Conservation (phyloP, 1,140 invertebrate species). For the Diprion similis region DNA sequence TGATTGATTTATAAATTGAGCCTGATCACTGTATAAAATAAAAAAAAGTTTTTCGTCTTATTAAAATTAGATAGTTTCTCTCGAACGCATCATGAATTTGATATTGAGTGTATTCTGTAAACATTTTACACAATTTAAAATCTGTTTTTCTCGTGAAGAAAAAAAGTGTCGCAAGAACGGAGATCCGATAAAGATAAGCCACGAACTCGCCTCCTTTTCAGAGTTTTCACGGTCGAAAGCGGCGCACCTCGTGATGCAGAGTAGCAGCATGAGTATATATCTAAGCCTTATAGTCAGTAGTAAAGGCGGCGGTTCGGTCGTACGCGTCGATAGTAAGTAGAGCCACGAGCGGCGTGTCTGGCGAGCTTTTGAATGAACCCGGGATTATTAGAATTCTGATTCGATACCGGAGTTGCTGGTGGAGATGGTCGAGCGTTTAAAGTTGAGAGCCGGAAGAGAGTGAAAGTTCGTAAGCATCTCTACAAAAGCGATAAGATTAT, state of each 20-base stretch:
- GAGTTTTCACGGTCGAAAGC: constrained; percentile 28
- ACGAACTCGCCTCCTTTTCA: neutral
- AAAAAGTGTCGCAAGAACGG: constrained; percentile 1
- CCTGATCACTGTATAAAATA: too few species aligned
- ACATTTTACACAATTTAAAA: too few species aligned
- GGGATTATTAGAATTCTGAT: constrained; percentile 45
- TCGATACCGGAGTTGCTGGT: constrained; percentile 32
- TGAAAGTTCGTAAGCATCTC: neutral
- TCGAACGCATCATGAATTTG: too few species aligned
- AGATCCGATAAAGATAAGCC: constrained; percentile 9
- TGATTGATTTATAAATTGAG: too few species aligned
- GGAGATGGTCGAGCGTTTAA: constrained; percentile 29
- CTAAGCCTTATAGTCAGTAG: too few species aligned
- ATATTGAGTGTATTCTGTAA: too few species aligned
- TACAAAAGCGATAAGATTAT: too few species aligned
- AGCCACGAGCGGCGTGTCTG: constrained; percentile 31
- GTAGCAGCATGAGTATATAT: constrained; percentile 1
- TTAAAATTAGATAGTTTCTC: too few species aligned
- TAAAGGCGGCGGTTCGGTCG: constrained; percentile 25
- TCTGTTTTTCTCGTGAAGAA: too few species aligned
- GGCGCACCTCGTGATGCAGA: constrained; percentile 22
- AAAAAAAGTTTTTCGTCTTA: too few species aligned
- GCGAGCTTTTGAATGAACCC: constrained; percentile 54
- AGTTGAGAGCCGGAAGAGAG: constrained; percentile 22
- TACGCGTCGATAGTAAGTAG: constrained; percentile 28